phyloP scores from a whole-genome alignment of 2,113 vertebrate genomes.

The Papio anubis region DNA sequence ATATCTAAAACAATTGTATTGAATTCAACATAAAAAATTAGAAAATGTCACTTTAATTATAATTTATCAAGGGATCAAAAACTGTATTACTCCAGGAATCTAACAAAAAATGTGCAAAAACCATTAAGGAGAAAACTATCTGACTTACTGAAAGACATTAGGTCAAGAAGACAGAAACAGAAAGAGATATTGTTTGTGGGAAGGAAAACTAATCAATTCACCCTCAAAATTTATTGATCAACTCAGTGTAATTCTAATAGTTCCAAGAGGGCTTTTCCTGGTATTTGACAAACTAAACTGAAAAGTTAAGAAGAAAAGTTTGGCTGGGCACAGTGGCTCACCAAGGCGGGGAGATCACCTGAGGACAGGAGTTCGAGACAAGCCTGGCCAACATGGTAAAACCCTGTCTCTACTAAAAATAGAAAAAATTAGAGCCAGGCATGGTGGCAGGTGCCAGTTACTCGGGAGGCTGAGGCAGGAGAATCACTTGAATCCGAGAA shows the following conservation, averaged over 20 bases:
- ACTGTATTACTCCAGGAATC: neutral
- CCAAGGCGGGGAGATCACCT: no score
- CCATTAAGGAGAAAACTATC: neutral
- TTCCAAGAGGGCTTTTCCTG: neutral
- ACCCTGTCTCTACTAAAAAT: no score
- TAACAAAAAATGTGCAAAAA: neutral
- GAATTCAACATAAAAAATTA: neutral
- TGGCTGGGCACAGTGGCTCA: no score
- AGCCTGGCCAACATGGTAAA: no score
- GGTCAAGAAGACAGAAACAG: neutral
- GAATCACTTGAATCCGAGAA: no score
- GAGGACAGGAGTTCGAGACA: no score
- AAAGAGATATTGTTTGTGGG: neutral
- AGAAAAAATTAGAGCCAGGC: no score
- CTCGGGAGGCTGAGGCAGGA: no score
- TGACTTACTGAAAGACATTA: neutral
- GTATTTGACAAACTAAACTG: neutral
- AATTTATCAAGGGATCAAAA: constrained; percentile 6
- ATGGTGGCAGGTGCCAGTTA: no score
- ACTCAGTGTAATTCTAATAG: neutral
- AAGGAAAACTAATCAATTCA: neutral
- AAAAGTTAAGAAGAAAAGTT: neutral
- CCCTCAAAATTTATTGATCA: neutral
- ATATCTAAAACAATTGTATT: neutral
- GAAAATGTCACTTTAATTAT: neutral